phyloP scores from a whole-genome alignment of 2,113 vertebrate genomes.

The Motacilla tschutschensis region DNA sequence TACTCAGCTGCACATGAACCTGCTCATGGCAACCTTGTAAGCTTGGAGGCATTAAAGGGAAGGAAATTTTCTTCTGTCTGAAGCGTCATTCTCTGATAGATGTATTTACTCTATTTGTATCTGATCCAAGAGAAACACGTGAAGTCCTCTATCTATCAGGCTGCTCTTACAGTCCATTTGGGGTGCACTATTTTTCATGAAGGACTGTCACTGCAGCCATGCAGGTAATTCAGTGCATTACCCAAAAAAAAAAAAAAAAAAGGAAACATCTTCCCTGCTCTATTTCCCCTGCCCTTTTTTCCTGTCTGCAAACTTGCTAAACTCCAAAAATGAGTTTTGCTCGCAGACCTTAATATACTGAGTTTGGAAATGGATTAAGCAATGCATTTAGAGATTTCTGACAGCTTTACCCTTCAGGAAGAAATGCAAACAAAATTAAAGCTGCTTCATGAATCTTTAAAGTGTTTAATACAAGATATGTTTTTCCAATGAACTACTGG shows the following conservation, averaged over 20 bases:
- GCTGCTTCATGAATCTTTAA: slow-evolving; percentile 70
- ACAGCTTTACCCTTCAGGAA: slow-evolving; percentile 61
- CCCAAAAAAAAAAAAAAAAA: neutral
- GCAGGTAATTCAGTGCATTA: neutral
- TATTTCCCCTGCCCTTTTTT: neutral
- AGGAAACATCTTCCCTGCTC: neutral
- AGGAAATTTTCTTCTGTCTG: neutral
- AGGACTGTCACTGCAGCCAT: neutral
- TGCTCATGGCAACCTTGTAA: neutral
- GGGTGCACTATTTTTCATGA: neutral
- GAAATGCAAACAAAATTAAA: slow-evolving; percentile 66
- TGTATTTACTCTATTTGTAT: neutral
- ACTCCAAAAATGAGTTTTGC: slow-evolving; percentile 29
- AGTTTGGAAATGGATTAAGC: slow-evolving; percentile 59
- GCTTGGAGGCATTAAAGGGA: neutral
- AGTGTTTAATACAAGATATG: slow-evolving; percentile 53
- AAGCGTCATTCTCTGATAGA: neutral
- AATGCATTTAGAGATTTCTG: slow-evolving; percentile 62
- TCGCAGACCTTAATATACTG: slow-evolving; percentile 36
- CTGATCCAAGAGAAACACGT: neutral
- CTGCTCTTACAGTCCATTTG: neutral
- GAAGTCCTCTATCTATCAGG: neutral
- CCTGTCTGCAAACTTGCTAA: neutral
- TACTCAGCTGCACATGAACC: neutral
- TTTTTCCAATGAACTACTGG: slow-evolving; percentile 42